These are phyloP conservation scores for Holothuria leucospilota DNA, from an alignment of 53 echinoderm and acorn worm species.

Conservation along the genomic window DNA sequence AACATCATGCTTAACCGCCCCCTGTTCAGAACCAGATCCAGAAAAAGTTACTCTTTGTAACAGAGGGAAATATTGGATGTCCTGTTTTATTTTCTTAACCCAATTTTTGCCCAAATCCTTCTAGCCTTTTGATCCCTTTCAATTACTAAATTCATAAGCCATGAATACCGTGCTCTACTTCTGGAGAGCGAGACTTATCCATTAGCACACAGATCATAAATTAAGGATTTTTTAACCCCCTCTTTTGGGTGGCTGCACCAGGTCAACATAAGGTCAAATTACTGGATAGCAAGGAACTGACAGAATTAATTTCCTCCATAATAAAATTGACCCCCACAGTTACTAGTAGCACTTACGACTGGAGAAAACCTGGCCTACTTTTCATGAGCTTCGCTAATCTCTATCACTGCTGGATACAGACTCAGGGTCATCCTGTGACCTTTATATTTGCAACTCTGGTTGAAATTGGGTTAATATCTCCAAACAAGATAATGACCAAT, in stretches of 20 bases:
- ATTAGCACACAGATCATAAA: slow-evolving; percentile 17
- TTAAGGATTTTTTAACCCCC: background rate
- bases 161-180: too few species aligned
- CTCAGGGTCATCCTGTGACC: slow-evolving; percentile 30
- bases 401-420: slow-evolving; percentile 11
- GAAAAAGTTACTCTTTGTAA: slow-evolving; percentile 22
- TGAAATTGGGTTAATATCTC: slow-evolving; percentile 41
- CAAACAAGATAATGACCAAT: slow-evolving; percentile 49
- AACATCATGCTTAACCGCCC: background rate
- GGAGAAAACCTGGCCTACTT: slow-evolving; percentile 39
- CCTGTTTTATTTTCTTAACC: slow-evolving; percentile 38
- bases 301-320: slow-evolving; percentile 3
- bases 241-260: background rate
- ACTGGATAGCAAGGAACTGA: slow-evolving; percentile 3
- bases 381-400: slow-evolving; percentile 32
- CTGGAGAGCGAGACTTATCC: background rate
- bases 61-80: background rate
- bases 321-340: slow-evolving; percentile 30
- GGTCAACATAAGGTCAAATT: slow-evolving; percentile 31
- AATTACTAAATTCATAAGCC: too few species aligned
- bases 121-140: slow-evolving; percentile 14
- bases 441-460: slow-evolving; percentile 32
- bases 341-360: too few species aligned
- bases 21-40: background rate
- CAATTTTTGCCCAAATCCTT: slow-evolving; percentile 23